Percentiles rank a stretch among this genome's conserved stretches.
phyloP scores from a whole-genome alignment of 2,797 vertebrate genomes.

The Megaceryle alcyon region DNA sequence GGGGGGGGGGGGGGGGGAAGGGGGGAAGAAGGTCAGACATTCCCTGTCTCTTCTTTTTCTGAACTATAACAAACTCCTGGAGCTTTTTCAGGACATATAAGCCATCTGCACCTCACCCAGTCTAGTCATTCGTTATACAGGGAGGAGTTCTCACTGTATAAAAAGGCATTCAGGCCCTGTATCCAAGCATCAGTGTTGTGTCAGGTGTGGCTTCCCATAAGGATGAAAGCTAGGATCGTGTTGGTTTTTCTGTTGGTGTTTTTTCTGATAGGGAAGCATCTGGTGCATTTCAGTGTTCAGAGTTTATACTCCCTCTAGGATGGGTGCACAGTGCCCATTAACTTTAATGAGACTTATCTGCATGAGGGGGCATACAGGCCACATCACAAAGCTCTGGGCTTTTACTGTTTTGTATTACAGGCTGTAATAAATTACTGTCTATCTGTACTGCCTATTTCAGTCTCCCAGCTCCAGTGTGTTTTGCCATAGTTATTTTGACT shows the following conservation, averaged over 20 bases:
- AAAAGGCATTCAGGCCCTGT: background rate
- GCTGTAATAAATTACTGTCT: background rate
- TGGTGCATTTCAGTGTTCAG: background rate
- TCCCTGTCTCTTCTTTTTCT: background rate
- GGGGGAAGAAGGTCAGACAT: background rate
- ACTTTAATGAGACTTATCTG: background rate
- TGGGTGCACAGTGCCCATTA: constrained; percentile 7
- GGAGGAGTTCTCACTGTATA: background rate
- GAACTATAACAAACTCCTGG: background rate
- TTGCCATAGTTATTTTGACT: background rate
- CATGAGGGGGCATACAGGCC: background rate
- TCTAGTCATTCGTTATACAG: background rate
- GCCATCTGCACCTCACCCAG: background rate
- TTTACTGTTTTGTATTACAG: background rate
- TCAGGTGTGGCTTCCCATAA: background rate
- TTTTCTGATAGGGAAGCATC: background rate
- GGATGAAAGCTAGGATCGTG: background rate
- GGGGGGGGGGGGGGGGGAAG: background rate
- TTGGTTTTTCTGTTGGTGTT: background rate
- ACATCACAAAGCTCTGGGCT: background rate
- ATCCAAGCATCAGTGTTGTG: background rate
- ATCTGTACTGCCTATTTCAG: background rate
- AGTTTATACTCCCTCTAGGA: background rate
- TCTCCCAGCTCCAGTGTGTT: background rate
- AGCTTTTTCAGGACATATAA: background rate